These are phyloP conservation scores for cat (Felis catus) DNA, from an alignment of 2,113 vertebrate genomes.

Conservation along the genomic window DNA sequence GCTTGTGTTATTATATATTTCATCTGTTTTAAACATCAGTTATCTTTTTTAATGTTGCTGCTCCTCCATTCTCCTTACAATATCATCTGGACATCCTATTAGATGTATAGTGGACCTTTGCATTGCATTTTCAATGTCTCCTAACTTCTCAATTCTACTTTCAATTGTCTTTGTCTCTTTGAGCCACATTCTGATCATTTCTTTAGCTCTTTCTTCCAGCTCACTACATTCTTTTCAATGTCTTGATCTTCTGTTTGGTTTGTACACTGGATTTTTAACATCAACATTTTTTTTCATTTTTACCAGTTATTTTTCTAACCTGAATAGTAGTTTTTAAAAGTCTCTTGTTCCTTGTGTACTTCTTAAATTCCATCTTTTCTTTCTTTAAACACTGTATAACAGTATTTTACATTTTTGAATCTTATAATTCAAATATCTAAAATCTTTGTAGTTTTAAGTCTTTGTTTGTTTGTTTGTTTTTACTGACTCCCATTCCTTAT, in stretches of 20 bases:
- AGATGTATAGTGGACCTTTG: neutral
- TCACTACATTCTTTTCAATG: neutral
- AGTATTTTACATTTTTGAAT: neutral
- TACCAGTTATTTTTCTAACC: constrained; percentile 12
- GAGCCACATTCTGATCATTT: neutral
- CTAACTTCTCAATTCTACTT: neutral
- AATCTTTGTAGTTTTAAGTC: neutral
- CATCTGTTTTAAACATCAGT: neutral
- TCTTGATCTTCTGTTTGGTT: neutral
- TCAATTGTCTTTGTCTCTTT: neutral
- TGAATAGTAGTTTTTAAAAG: neutral
- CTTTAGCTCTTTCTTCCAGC: neutral
- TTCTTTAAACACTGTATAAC: neutral
- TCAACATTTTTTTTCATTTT: neutral
- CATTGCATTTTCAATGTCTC: neutral
- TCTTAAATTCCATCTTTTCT: neutral
- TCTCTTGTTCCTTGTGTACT: neutral
- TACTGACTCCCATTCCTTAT: neutral
- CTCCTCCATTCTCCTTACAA: neutral
- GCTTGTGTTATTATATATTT: neutral
- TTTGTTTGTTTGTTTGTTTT: neutral
- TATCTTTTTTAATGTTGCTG: neutral
- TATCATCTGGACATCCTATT: neutral
- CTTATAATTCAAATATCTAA: constrained; percentile 29
- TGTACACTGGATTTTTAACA: neutral